These are phyloP conservation scores for Glaucopsyche alexis DNA, from an alignment of 2,888 invertebrate species.

Conservation along the genomic window DNA sequence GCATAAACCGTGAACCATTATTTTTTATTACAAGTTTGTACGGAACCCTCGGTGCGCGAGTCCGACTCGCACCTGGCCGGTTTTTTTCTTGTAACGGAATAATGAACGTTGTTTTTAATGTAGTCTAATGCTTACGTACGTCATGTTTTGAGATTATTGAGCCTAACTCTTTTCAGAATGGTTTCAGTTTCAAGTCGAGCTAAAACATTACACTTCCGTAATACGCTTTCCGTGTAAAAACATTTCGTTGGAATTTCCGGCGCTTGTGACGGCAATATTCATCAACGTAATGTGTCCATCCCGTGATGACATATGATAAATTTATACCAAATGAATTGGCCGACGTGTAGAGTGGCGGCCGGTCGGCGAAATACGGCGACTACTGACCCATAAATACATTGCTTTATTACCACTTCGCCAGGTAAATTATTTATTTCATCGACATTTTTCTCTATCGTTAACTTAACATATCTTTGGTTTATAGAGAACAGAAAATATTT, in stretches of 20 bases:
- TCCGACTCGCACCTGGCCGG: too few relatives aligned
- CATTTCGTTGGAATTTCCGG: slow-evolving; percentile 14
- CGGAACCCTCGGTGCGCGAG: too few relatives aligned
- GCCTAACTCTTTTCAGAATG: too few relatives aligned
- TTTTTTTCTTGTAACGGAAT: too few relatives aligned
- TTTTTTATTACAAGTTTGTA: too few relatives aligned
- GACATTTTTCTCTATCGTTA: not conserved
- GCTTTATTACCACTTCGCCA: slow-evolving; percentile 3
- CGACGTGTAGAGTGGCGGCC: slow-evolving; percentile 11
- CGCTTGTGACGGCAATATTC: slow-evolving; percentile 33
- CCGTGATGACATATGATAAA: slow-evolving; percentile 38
- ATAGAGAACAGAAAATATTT: too few relatives aligned
- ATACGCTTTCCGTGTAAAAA: not conserved
- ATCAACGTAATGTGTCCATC: slow-evolving; percentile 34
- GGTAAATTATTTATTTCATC: not conserved
- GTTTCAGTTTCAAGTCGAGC: too few relatives aligned
- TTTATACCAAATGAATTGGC: slow-evolving; percentile 36
- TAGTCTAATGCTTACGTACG: too few relatives aligned
- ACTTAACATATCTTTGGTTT: too few relatives aligned
- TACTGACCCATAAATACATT: slow-evolving; percentile 16
- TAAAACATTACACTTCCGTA: not conserved
- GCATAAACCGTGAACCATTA: too few relatives aligned
- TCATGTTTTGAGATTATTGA: too few relatives aligned
- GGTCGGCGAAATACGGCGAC: not conserved
- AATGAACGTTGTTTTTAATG: too few relatives aligned